Evolutionary conservation across 1,140 invertebrate genomes (phyloP).

Genomic region (Drosophila ananassae): DNA sequence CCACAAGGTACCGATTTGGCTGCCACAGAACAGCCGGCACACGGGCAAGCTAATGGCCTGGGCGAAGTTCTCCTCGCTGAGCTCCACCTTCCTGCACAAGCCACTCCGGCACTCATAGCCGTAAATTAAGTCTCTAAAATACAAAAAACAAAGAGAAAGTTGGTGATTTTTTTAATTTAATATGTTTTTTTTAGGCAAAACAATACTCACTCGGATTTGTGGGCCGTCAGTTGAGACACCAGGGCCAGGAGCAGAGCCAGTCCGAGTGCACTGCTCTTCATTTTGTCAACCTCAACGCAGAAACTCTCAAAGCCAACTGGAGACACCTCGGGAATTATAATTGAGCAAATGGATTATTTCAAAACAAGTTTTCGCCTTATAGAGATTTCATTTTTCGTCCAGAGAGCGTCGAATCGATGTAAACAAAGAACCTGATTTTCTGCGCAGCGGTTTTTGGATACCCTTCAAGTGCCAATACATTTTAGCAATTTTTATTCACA

Average conservation of each 20-base stretch:
- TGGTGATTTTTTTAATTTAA: background rate
- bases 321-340: constrained; percentile 38
- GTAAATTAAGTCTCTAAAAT: constrained; percentile 83
- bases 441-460: constrained; percentile 3
- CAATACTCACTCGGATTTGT: constrained; percentile 52
- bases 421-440: constrained; percentile 20
- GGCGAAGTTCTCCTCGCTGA: constrained; percentile 84
- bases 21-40: constrained; percentile 87
- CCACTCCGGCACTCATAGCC: constrained; percentile 85
- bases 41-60: constrained; percentile 86
- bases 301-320: constrained; percentile 35
- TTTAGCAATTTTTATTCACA: background rate
- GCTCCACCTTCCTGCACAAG: constrained; percentile 85
- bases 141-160: constrained; percentile 24
- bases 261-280: constrained; percentile 36
- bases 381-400: constrained; percentile 25
- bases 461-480: constrained; percentile 5
- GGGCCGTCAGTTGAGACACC: constrained; percentile 23
- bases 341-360: constrained; percentile 39
- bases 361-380: constrained; percentile 42
- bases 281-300: constrained; percentile 41
- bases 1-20: constrained; percentile 88
- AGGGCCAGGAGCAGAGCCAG: constrained; percentile 44
- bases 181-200: background rate
- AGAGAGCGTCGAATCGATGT: constrained; percentile 17